Conservation (phyloP, 2,888 invertebrate species). For the Pachliopta kotzebuea region DNA sequence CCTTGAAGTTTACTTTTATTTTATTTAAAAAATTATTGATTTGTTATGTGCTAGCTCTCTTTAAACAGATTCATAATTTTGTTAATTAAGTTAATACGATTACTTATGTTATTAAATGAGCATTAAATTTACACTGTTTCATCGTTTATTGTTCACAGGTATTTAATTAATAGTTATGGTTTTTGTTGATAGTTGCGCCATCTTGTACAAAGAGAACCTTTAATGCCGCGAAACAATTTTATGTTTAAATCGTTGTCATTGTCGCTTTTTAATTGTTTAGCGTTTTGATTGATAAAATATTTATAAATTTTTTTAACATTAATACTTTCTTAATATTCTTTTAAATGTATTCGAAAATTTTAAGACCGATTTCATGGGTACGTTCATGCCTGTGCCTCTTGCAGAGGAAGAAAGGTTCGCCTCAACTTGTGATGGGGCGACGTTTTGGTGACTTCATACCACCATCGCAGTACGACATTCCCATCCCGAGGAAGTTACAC, state of each 20-base stretch:
- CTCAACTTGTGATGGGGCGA: constrained; percentile 14
- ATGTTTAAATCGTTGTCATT: constrained; percentile 14
- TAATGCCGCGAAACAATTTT: background rate
- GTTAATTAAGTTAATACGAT: background rate
- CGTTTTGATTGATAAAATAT: background rate
- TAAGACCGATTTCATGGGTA: constrained; percentile 35
- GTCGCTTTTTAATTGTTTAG: background rate
- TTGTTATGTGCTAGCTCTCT: constrained; percentile 9
- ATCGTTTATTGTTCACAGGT: background rate
- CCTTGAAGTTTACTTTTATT: constrained; percentile 15
- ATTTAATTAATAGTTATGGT: background rate
- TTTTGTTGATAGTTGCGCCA: background rate
- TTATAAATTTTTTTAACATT: background rate
- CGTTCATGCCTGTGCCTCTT: constrained; percentile 18
- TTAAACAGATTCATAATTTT: background rate
- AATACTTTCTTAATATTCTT: background rate
- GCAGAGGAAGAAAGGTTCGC: constrained; percentile 29
- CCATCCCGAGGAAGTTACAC: constrained; percentile 45
- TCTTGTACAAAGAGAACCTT: background rate
- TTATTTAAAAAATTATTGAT: background rate
- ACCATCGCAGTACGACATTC: constrained; percentile 58
- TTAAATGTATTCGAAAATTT: constrained; percentile 40
- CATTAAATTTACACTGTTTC: too few relatives aligned
- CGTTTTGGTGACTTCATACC: constrained; percentile 43
- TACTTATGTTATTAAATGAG: background rate